phyloP scores from a whole-genome alignment of 2,113 vertebrate genomes.

The Synodontis membranacea region DNA sequence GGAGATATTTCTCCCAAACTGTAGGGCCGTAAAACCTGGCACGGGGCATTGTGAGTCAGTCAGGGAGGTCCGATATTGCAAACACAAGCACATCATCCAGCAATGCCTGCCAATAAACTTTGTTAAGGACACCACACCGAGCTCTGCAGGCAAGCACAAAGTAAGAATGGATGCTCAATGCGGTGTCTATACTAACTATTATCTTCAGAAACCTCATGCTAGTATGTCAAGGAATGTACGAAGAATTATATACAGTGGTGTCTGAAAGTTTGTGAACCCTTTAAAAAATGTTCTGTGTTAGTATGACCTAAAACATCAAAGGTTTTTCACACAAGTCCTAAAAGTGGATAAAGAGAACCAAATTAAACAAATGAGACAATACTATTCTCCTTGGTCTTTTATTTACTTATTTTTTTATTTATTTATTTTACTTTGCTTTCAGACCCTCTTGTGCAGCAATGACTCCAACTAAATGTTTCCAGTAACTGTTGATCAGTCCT shows the following conservation, averaged over 20 bases:
- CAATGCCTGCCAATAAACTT: neutral
- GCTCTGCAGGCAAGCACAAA: neutral
- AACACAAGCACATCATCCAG: neutral
- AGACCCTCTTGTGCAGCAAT: no score
- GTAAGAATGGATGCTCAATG: neutral
- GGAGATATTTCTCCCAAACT: neutral
- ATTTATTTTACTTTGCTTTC: no score
- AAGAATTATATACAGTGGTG: neutral
- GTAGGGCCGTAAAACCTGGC: slow-evolving; percentile 2
- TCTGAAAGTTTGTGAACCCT: no score
- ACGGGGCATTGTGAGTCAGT: neutral
- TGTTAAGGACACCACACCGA: neutral
- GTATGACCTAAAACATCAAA: no score
- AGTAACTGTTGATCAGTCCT: no score
- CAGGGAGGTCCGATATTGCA: neutral
- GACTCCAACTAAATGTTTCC: no score
- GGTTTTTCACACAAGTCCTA: no score
- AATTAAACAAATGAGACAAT: no score
- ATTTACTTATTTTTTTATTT: no score
- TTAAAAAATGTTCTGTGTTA: no score
- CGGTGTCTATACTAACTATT: neutral
- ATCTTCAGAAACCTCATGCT: neutral
- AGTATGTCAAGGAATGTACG: neutral
- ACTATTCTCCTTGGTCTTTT: no score
- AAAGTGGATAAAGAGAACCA: no score